Base-by-base conservation (phyloP, 2,888 invertebrate species). In the Leptopilina drosophilae region DNA sequence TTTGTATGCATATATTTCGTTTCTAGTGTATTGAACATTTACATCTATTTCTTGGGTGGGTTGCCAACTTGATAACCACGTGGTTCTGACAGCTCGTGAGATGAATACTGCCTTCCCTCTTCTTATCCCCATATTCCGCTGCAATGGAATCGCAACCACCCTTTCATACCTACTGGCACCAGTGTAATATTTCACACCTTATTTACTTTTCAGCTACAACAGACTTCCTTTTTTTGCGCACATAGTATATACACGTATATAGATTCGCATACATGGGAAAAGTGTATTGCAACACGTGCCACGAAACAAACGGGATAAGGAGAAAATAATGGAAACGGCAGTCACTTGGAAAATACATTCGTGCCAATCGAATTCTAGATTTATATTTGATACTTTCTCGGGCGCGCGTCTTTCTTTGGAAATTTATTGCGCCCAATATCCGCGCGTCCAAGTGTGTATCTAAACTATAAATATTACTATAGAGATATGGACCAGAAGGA, bases 141-240 rank as follows among this genome's bases (percentile, higher is more conserved):
- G 20, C 53, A 26, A 49, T 64, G 12, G 59, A 80, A 80, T 79
- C 77, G 67, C 80, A 79, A 76, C 79, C 78, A 82, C 76, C 81
- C 82, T 82, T 82, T 81, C 11, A 49, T 49, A 75, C 67, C 67
- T 53, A 49, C 69, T 69, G 14, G 69, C 69, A 69, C 53, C 26
- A 26, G 81, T 80, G 82, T 80, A 84, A 82, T 84, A 84, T 84
- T 84, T 84, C 84, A 82, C 84, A 80, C 82, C 84, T 84, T 84
- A 84, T 84, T 84, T 82, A 84, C 84, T 84, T 84, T 84, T 84
- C 84, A 84, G 84, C 82, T 82, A 83, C 81, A 73, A 56, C 56
- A 59, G 40, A 82, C 79, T 82, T 82, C 78, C 81, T 20, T 80
- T 81, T 83, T 81, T 49, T 49, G 9, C 12, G 49, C 12, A 11